These are phyloP conservation scores for Leptoteleia sp. DNA, from an alignment of 1,140 invertebrate genomes.

Conservation along the genomic window DNA sequence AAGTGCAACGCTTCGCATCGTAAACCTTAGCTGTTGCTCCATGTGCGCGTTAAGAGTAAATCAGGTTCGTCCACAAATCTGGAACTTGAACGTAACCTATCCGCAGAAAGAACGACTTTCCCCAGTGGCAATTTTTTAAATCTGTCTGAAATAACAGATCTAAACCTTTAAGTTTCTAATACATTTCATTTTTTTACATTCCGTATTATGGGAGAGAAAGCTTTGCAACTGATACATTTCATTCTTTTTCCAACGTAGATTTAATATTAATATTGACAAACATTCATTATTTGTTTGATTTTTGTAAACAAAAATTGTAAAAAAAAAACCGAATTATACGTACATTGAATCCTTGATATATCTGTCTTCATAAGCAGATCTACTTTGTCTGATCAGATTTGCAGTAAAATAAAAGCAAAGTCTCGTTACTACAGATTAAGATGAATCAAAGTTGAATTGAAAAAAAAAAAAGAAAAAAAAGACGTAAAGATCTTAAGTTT, in stretches of 20 bases:
- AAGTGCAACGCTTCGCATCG: slow-evolving; percentile 68
- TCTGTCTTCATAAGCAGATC: slow-evolving; percentile 6
- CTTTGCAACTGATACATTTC: neutral
- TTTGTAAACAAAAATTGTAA: too few species aligned
- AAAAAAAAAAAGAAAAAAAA: too few species aligned
- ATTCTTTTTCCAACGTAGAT: neutral
- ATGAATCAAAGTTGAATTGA: slow-evolving; percentile 32
- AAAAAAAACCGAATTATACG: too few species aligned
- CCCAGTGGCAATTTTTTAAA: slow-evolving; percentile 26
- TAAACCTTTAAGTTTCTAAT: slow-evolving; percentile 27
- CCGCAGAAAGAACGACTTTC: slow-evolving; percentile 33
- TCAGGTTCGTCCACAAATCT: slow-evolving; percentile 71
- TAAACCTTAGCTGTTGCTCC: slow-evolving; percentile 67
- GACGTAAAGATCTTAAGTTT: slow-evolving; percentile 17
- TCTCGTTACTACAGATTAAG: slow-evolving; percentile 32
- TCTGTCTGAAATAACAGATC: slow-evolving; percentile 27
- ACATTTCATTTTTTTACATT: slow-evolving; percentile 15
- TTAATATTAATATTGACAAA: neutral
- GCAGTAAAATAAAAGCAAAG: slow-evolving; percentile 29
- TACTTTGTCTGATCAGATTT: slow-evolving; percentile 28
- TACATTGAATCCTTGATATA: slow-evolving; percentile 8
- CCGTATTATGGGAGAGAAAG: slow-evolving; percentile 1
- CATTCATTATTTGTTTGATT: too few species aligned
- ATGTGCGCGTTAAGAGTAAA: slow-evolving; percentile 65
- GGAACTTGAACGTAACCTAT: slow-evolving; percentile 46